Evolutionary conservation across 2,797 vertebrate species (phyloP).

Genomic region (Parauchenoglanis ngamensis): DNA sequence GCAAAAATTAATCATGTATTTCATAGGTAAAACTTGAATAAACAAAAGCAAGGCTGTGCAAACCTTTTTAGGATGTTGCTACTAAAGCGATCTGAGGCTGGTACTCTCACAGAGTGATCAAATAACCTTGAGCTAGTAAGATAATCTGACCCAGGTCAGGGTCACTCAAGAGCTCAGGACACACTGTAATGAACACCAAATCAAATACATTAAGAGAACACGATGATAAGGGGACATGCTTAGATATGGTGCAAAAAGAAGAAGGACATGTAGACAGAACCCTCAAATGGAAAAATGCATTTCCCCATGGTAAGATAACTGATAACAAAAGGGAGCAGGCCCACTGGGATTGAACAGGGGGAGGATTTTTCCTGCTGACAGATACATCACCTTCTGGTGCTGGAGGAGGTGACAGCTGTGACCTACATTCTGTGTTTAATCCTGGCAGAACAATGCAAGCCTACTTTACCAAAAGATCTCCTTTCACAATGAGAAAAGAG

Average conservation of each 20-base stretch:
- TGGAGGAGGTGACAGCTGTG: slow-evolving; percentile 46
- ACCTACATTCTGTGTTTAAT: slow-evolving; percentile 56
- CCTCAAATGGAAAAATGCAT: neutral
- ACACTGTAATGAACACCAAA: slow-evolving; percentile 5
- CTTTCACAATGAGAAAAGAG: slow-evolving; percentile 33
- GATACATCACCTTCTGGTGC: slow-evolving; percentile 46
- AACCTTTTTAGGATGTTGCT: neutral
- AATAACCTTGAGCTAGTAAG: neutral
- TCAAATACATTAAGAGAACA: slow-evolving; percentile 18
- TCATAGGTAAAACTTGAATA: neutral
- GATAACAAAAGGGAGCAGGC: slow-evolving; percentile 20
- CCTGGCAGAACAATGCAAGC: slow-evolving; percentile 34
- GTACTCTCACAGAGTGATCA: neutral
- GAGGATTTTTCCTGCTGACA: slow-evolving; percentile 23
- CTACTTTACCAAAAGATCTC: slow-evolving; percentile 46
- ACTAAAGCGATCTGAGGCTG: neutral
- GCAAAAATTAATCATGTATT: neutral
- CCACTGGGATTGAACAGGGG: neutral
- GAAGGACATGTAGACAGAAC: neutral
- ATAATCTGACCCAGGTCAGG: neutral
- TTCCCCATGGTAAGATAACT: neutral
- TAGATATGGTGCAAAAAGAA: neutral
- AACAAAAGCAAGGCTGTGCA: neutral
- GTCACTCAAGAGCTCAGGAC: neutral
- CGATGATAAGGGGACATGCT: neutral